A percentile compares a stretch with the other conserved stretches of the same genome.
Evolutionary conservation across 1,140 invertebrate genomes (phyloP).

Genomic region (Temnothorax nylanderi): DNA sequence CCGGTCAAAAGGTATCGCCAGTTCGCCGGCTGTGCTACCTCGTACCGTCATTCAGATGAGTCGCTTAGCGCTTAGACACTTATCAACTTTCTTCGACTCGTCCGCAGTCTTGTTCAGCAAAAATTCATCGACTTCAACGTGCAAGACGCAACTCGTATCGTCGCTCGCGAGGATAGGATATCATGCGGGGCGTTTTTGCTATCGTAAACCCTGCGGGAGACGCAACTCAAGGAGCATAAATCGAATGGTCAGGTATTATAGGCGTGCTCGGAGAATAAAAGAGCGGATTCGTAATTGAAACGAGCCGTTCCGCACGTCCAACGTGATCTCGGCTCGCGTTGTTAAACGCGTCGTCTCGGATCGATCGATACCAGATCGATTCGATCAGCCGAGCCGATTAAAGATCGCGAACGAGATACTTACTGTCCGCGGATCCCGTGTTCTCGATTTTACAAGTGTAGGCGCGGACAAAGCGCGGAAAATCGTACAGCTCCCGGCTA

Average conservation of each 20-base stretch:
- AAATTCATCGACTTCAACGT: conserved; percentile 12
- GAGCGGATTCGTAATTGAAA: conserved; percentile 46
- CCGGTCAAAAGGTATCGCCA: conserved; percentile 36
- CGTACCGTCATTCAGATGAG: not conserved
- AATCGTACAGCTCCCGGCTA: conserved; percentile 38
- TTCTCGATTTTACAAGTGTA: not conserved
- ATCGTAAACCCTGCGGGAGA: not conserved
- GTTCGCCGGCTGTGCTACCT: not conserved
- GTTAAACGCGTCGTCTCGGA: conserved; percentile 5
- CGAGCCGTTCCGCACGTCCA: not conserved
- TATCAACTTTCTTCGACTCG: not conserved
- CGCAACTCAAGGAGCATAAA: not conserved
- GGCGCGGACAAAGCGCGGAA: conserved; percentile 31
- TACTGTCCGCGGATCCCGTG: not conserved
- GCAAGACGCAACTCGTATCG: not conserved
- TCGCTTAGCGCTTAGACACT: conserved; percentile 7
- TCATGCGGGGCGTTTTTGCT: not conserved
- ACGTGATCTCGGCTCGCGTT: not conserved
- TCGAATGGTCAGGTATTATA: not conserved
- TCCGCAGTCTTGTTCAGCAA: not conserved
- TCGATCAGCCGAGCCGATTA: not conserved
- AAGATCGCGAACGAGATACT: not conserved
- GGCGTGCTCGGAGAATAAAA: not conserved
- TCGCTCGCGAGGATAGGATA: not conserved
- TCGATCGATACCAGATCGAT: not conserved